These are phyloP conservation scores for Troides aeacus DNA, from an alignment of 2,888 invertebrate species.

Conservation along the genomic window DNA sequence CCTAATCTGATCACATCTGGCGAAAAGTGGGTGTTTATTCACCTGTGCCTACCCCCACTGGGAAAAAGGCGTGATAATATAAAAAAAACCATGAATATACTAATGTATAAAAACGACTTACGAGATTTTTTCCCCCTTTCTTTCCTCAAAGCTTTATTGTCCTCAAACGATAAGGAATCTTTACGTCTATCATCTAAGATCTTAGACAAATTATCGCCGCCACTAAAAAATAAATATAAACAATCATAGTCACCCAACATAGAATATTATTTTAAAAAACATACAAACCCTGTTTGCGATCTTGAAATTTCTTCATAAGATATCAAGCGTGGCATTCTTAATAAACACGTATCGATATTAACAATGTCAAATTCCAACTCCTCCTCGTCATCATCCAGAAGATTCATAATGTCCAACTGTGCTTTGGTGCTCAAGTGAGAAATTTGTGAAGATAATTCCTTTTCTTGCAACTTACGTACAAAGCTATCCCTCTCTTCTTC, in stretches of 20 bases:
- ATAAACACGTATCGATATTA: conserved; percentile 58
- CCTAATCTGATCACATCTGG: no score
- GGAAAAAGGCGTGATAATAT: no score
- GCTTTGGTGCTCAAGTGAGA: conserved; percentile 28
- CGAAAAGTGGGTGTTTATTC: no score
- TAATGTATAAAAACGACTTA: conserved; percentile 5
- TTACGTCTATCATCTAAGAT: conserved; percentile 23
- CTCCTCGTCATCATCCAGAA: conserved; percentile 64
- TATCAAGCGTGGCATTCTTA: conserved; percentile 55
- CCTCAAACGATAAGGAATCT: conserved; percentile 17
- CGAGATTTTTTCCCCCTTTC: conserved; percentile 21
- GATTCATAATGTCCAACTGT: conserved; percentile 46
- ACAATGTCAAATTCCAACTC: conserved; percentile 76
- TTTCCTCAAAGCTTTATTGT: conserved; percentile 13
- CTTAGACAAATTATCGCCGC: conserved; percentile 20
- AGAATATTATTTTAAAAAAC: not conserved
- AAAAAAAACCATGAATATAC: no score
- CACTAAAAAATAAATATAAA: conserved; percentile 5
- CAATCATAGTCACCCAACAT: not conserved
- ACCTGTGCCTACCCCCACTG: no score
- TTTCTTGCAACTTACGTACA: conserved; percentile 31
- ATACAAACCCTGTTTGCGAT: conserved; percentile 39
- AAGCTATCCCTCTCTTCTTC: conserved; percentile 39
- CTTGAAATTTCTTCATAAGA: conserved; percentile 40
- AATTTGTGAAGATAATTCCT: conserved; percentile 10